Base-by-base conservation (phyloP, 2,113 vertebrate genomes). In the Eublepharis macularius region DNA sequence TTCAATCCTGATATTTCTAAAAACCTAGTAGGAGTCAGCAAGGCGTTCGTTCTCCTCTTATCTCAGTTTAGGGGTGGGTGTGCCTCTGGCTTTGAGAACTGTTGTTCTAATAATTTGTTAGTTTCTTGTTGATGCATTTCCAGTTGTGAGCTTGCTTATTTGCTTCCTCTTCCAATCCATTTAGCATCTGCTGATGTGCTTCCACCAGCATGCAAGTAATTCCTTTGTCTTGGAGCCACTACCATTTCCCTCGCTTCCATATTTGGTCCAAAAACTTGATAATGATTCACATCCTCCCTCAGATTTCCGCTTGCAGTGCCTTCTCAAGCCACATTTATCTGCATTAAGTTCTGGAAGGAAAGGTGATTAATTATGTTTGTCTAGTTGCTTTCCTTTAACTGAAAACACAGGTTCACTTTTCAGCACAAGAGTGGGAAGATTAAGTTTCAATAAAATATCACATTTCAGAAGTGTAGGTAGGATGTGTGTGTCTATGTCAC, bases 51-150 rank as follows among this genome's bases (percentile, higher is more conserved):
- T n/a, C 29, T 41, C 74, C 36, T 26, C 32, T 16, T 63, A 63
- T 34, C 68, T 76, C 1, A 72, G n/a, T 39, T 60, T 73, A 24
- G 45, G 21, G n/a, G 77, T 41, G 41, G 41, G 41, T 79, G 66
- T 85, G 66, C 26, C 49, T 34, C 51, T 72, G 68, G 11, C 47
- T 84, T 26, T 57, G 34, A 41, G 47, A 57, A 84, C 13, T 21
- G 34, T 76, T 21, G 34, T 45, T 29, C 39, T 74, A 49, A 45
- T 45, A 36, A 45, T 65, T 73, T 26, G 49, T 73, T 45, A 14
- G 16, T 45, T 63, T 82, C 81, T 82, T n/a, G 8, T 39, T 83
- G 21, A 70, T 87, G 57, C 16, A 24, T 88, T 93, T 92, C 78
- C 87, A 77, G 72, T 54, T 85, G 68, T 72, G 72, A 45, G 36